Evolutionary conservation across 1,140 invertebrate genomes (phyloP), one percentile per base, ranked within the genome.

Genomic region (Odontomachus brunneus): DNA sequence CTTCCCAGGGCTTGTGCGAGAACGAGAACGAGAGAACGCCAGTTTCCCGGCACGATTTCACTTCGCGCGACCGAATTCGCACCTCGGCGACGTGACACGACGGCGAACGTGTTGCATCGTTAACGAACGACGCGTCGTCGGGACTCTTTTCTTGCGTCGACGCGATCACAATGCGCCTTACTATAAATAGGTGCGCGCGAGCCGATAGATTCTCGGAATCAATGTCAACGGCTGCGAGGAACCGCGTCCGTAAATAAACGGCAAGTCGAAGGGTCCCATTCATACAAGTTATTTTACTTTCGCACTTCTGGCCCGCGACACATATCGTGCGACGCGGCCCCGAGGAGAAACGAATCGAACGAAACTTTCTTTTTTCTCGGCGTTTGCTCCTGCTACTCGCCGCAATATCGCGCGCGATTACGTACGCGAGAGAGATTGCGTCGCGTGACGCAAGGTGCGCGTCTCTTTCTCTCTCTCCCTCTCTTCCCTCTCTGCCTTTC

Each of bases 201-300:
- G 51, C 51, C 83, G 76, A 82, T 71, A 81, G 55, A 87, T 88
- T 88, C 83, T 66, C 67, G 49, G 82, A 84, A 87, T 84, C 85
- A 84, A 82, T 88, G 86, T 87, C 81, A 87, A 87, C 75, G 75
- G 48, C 84, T 87, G 57, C 82, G 87, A 82, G 71, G 84, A 74
- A 74, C 59, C 49, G 51, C 26, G 24, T 82, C 76, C 87, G 87
- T 71, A 84, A 84, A 80, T 87, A 82, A 44, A 11, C 3, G 19
- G 19, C 75, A 48, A n/a, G 14, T 73, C 44, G 12, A 60, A 73
- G 17, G 9, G 38, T 44, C n/a, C n/a, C 38, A 44, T 44, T 44
- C 38, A 44, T 51, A 12, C 24, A 62, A 49, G 19, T 53, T 55
- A 69, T 14, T 53, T 11, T 15, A 51, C 15, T 69, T 51, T 33